phyloP scores from a whole-genome alignment of 2,113 vertebrate species.

The Menidia beryllina region DNA sequence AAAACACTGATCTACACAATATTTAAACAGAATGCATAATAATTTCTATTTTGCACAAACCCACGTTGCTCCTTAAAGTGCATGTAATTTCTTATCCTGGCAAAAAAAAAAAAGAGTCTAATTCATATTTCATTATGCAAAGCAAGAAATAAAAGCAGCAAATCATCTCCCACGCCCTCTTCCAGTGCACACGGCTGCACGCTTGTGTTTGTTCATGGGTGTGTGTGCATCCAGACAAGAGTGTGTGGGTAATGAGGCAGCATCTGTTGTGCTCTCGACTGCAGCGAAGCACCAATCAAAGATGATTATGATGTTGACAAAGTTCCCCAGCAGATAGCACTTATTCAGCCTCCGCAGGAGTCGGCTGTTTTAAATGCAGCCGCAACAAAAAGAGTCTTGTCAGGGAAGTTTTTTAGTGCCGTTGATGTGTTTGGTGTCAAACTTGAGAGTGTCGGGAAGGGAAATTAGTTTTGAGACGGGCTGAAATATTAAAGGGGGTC shows the following conservation, averaged over 20 bases:
- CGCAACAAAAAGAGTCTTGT: constrained; percentile 37
- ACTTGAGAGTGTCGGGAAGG: neutral
- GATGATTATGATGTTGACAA: constrained; percentile 79
- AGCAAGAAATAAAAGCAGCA: constrained; percentile 10
- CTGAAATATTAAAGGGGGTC: constrained; percentile 14
- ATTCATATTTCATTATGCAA: constrained; percentile 7
- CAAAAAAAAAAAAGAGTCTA: neutral
- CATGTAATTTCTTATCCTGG: neutral
- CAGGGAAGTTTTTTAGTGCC: constrained; percentile 11
- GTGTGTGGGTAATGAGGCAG: constrained; percentile 66
- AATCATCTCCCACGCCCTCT: constrained; percentile 18
- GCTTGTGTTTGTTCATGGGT: constrained; percentile 6
- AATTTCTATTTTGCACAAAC: constrained; percentile 5
- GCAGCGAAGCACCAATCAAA: constrained; percentile 73
- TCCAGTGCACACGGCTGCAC: constrained; percentile 14
- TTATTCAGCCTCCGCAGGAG: constrained; percentile 66
- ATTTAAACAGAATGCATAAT: neutral
- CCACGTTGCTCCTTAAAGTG: neutral
- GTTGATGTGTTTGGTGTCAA: constrained; percentile 6
- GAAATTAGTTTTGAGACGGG: neutral
- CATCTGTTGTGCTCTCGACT: constrained; percentile 73
- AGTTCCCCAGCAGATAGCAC: constrained; percentile 70
- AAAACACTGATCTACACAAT: no score
- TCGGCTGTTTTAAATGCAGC: constrained; percentile 33
- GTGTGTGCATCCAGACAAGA: constrained; percentile 33